A percentile compares a stretch with the other conserved stretches of the same genome.
Evolutionary conservation across 2,797 vertebrate species (phyloP).

Genomic region (Loris lydekkerianus): DNA sequence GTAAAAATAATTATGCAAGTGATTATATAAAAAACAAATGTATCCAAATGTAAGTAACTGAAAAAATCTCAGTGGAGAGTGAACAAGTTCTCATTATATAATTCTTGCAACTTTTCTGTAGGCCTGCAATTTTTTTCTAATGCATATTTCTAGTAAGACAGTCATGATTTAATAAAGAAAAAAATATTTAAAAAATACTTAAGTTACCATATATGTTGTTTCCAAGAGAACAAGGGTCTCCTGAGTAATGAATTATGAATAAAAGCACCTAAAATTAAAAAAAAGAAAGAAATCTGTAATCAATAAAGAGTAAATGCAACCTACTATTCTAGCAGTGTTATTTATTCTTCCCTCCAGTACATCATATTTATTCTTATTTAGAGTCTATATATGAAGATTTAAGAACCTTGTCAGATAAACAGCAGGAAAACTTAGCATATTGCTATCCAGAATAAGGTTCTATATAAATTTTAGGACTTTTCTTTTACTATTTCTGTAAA

Average conservation of each 20-base stretch:
- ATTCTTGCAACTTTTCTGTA: not conserved
- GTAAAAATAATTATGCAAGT: too few species aligned
- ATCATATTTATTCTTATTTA: not conserved
- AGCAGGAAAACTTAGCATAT: not conserved
- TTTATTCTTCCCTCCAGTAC: not conserved
- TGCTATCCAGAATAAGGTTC: not conserved
- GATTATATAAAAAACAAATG: too few species aligned
- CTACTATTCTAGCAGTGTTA: not conserved
- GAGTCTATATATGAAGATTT: not conserved
- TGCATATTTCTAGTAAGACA: not conserved
- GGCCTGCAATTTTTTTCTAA: too few species aligned
- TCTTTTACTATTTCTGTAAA: too few species aligned
- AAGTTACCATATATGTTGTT: conserved; percentile 35
- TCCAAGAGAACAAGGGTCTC: conserved; percentile 24
- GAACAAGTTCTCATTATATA: too few species aligned
- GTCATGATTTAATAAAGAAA: too few species aligned
- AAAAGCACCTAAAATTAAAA: conserved; percentile 52
- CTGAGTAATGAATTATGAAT: conserved; percentile 30
- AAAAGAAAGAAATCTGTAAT: too few species aligned
- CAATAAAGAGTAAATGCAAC: too few species aligned
- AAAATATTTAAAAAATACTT: conserved; percentile 30
- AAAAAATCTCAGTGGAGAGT: too few species aligned
- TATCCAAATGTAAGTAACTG: too few species aligned
- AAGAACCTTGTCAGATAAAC: not conserved
- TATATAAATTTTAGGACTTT: too few species aligned